phyloP scores from a whole-genome alignment of 2,888 invertebrate species.

The Colletes collaris region DNA sequence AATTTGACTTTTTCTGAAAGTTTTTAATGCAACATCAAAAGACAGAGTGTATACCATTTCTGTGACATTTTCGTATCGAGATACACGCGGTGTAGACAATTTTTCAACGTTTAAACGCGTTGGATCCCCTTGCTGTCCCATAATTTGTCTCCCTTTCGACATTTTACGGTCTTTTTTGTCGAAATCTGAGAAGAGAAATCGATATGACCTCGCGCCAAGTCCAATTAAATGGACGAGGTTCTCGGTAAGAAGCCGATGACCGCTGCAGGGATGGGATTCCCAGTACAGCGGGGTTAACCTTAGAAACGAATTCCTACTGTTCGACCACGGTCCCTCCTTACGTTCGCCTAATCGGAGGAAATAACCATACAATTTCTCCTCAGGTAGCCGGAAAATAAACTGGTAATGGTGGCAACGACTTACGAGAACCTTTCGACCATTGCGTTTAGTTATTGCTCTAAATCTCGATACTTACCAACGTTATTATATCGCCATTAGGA shows the following conservation, averaged over 20 bases:
- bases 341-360: conserved; percentile 21
- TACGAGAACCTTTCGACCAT: not conserved
- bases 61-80: too few relatives aligned
- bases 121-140: too few relatives aligned
- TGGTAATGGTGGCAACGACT: conserved; percentile 8
- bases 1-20: too few relatives aligned
- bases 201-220: conserved; percentile 67
- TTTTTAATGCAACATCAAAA: too few relatives aligned
- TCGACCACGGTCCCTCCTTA: conserved; percentile 28
- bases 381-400: conserved; percentile 31
- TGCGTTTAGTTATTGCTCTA: conserved; percentile 12
- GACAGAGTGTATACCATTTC: too few relatives aligned
- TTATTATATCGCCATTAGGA: not conserved
- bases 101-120: too few relatives aligned
- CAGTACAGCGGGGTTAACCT: conserved; percentile 42
- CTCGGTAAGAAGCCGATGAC: conserved; percentile 61
- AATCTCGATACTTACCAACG: not conserved
- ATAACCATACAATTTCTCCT: conserved; percentile 30
- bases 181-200: conserved; percentile 66
- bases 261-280: conserved; percentile 64
- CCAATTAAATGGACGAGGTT: conserved; percentile 70
- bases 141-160: too few relatives aligned
- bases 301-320: conserved; percentile 47
- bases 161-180: conserved; percentile 27
- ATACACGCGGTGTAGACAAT: too few relatives aligned